Base-by-base conservation (phyloP, 2,888 invertebrate species). In the Spodoptera exigua region DNA sequence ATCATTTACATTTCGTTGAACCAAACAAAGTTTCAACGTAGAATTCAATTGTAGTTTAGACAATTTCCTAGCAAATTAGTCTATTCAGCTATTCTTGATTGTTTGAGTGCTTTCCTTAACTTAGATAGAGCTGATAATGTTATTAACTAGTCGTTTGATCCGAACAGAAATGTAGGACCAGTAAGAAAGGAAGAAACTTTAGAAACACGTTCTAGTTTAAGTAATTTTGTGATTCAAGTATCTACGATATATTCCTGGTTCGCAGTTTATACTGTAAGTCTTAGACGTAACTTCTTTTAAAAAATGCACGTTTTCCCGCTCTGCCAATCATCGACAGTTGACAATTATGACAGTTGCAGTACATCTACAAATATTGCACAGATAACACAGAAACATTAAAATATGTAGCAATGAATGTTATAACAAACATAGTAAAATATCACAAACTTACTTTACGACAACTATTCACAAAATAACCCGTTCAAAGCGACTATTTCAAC, bases 61-160 rank as follows among this genome's bases (percentile, higher is more conserved):
- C 17, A 44, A 14, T 27, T 39, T 7, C 14, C n/a, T 11, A 27
- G 14, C 27, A 45, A 65, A 65, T 61, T 61, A 55, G 14, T 55
- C 21, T 40, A 9, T 2, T 27, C 27, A 14, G 44, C 21, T 34
- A 9, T 2, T 17, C 18, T 35, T 55, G 4, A 45, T 55, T 61
- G 44, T 55, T 55, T 40, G 65, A 61, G 44, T 65, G 45, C 44
- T 45, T 45, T 34, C 3, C n/a, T 39, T 5, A 39, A 61, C 13
- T 54, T 39, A 9, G 14, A 7, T 14, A 35, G 17, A 44, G 2
- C 7, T 35, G 13, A 2, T 35, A 65, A 55, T 45, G 17, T 18
- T n/a, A 34, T 44, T 27, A 35, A 4, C n/a, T n/a, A 27, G 2
- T 55, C 56, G 10, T 2, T 16, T 5, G 12, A 32, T 11, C 3